Conservation (phyloP, 2,797 vertebrate species). For the Meda fulgida region DNA sequence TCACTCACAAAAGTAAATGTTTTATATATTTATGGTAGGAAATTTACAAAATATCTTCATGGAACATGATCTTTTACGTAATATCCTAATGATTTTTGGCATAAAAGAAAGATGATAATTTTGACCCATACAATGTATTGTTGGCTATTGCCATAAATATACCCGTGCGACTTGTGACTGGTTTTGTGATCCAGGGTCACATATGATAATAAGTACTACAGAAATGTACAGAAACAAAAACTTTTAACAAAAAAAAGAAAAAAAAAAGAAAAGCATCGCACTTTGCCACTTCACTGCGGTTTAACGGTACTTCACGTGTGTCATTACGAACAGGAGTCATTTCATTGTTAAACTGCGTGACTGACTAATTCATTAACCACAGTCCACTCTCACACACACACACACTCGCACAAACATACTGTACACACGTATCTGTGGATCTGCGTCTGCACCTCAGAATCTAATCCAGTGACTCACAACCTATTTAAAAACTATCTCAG, state of each 20-base stretch:
- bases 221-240: too few relatives aligned
- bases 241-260: too few relatives aligned
- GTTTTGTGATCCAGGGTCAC: too few relatives aligned
- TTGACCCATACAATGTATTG: too few relatives aligned
- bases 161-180: too few relatives aligned
- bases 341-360: conserved; percentile 44
- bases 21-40: too few relatives aligned
- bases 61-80: too few relatives aligned
- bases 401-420: neutral
- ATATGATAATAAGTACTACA: neutral
- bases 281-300: neutral
- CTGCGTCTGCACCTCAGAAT: conserved; percentile 9
- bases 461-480: conserved; percentile 33
- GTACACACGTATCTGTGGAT: neutral
- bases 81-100: too few relatives aligned
- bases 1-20: too few relatives aligned
- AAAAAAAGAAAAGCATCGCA: neutral
- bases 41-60: too few relatives aligned
- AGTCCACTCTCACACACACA: conserved; percentile 16
- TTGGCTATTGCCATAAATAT: too few relatives aligned
- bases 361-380: conserved; percentile 43
- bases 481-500: conserved; percentile 13
- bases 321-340: conserved; percentile 32
- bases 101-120: too few relatives aligned
- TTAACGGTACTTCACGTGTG: neutral